phyloP scores from a whole-genome alignment of 2,888 invertebrate genomes.

The Cistogaster globosa region DNA sequence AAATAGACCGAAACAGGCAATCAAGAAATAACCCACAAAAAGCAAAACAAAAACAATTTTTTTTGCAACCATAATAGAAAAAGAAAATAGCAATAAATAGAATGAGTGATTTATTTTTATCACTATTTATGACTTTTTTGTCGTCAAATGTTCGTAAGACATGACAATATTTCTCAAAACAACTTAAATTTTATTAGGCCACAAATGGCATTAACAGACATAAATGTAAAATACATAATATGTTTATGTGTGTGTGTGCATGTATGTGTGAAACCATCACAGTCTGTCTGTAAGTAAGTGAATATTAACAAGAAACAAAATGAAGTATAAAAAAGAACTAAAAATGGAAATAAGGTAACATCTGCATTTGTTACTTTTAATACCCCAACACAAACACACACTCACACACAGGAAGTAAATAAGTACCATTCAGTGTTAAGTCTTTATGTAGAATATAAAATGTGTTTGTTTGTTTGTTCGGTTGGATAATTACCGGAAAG shows the following conservation, averaged over 20 bases:
- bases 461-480: too few species aligned
- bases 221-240: background rate
- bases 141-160: constrained; percentile 67
- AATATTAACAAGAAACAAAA: background rate
- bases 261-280: background rate
- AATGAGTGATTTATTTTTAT: constrained; percentile 58
- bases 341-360: constrained; percentile 62
- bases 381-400: background rate
- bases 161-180: constrained; percentile 49
- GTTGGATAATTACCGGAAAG: too few species aligned
- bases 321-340: background rate
- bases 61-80: background rate
- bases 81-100: background rate
- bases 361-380: constrained; percentile 31
- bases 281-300: background rate
- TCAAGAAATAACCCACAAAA: background rate
- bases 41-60: background rate
- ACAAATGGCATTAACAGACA: constrained; percentile 5
- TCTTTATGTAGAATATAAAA: too few species aligned
- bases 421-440: too few species aligned
- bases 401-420: too few species aligned
- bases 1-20: background rate
- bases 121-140: constrained; percentile 63
- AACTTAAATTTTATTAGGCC: constrained; percentile 40
- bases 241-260: background rate